Conservation (phyloP, 2,888 invertebrate genomes). For the Campoplex capitator region DNA sequence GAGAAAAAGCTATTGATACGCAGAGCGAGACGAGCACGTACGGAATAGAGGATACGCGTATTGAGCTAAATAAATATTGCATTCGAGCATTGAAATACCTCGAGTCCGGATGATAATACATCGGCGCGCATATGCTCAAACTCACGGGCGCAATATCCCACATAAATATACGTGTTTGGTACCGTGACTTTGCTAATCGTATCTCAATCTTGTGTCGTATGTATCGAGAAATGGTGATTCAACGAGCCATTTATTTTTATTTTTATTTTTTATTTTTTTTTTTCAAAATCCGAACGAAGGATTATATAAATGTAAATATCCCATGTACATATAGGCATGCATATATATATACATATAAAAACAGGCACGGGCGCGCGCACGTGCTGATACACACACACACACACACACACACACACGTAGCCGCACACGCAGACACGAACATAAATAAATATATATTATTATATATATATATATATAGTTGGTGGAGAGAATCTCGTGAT, state of each 20-base stretch:
- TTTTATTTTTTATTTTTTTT: too few species aligned
- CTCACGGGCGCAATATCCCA: neutral
- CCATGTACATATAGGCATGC: constrained; percentile 64
- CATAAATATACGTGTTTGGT: constrained; percentile 13
- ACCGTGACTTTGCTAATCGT: constrained; percentile 16
- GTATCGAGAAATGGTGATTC: constrained; percentile 29
- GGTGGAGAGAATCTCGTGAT: constrained; percentile 50
- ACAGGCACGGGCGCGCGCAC: constrained; percentile 37
- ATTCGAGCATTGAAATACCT: neutral
- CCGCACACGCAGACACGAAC: constrained; percentile 36
- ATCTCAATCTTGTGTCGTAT: constrained; percentile 29
- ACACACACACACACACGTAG: constrained; percentile 19
- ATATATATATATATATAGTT: constrained; percentile 40
- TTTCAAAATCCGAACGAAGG: constrained; percentile 34
- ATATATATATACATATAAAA: constrained; percentile 51
- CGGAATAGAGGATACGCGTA: neutral
- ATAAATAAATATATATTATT: constrained; percentile 30
- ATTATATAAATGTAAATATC: constrained; percentile 69
- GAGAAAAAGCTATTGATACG: neutral
- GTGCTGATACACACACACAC: constrained; percentile 58
- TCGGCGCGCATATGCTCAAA: neutral
- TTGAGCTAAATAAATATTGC: neutral
- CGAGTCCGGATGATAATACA: neutral
- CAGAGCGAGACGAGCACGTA: neutral
- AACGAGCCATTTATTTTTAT: constrained; percentile 28